Conservation (phyloP, 2,797 vertebrate species). For the Erethizon dorsatum region DNA sequence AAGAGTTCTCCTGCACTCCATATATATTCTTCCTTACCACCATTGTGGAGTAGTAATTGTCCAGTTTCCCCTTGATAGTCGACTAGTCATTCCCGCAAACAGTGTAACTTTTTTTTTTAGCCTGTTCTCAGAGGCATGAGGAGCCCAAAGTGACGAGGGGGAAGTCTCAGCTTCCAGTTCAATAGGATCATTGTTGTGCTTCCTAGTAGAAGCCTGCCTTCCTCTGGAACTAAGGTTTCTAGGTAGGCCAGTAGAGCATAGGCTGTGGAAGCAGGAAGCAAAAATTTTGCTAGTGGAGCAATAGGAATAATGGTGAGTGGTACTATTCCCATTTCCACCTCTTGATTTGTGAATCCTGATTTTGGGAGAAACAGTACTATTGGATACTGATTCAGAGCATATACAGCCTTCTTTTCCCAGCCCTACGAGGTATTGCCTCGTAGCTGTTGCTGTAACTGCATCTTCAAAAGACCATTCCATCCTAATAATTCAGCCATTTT, state of each 20-base stretch:
- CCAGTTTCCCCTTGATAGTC: background rate
- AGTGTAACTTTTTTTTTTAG: background rate
- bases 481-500: background rate
- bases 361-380: background rate
- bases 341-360: background rate
- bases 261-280: background rate
- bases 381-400: too few species aligned
- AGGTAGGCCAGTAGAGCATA: background rate
- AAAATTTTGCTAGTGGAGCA: background rate
- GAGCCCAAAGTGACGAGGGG: background rate
- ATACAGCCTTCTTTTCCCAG: background rate
- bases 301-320: background rate
- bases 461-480: background rate
- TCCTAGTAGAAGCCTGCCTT: background rate
- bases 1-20: background rate
- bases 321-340: background rate
- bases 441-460: background rate
- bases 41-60: background rate
- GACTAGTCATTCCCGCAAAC: background rate
- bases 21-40: background rate
- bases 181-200: background rate
- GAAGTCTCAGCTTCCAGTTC: background rate
- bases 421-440: too few species aligned
- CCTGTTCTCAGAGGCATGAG: background rate
- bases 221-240: background rate